A percentile compares a stretch with the other conserved stretches of the same genome.
phyloP scores from a whole-genome alignment of 1,140 invertebrate genomes.

The Drosophila triauraria region DNA sequence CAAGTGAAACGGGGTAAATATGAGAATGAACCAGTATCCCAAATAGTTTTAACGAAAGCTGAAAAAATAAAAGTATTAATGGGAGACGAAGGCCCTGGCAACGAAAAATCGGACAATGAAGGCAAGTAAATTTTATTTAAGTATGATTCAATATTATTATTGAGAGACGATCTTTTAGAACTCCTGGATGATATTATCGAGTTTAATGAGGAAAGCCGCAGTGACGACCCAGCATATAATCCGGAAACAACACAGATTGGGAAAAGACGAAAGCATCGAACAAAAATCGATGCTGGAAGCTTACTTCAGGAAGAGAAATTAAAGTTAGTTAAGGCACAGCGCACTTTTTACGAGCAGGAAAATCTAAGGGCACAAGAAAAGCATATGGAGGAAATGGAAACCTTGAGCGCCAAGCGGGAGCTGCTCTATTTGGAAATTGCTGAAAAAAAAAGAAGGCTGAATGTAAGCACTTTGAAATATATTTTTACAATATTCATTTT shows the following conservation, averaged over 20 bases:
- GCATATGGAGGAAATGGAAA: conserved; percentile 19
- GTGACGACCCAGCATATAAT: neutral
- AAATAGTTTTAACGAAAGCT: neutral
- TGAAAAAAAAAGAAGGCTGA: conserved; percentile 10
- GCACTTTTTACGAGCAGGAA: conserved; percentile 17
- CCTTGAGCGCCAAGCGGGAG: conserved; percentile 6
- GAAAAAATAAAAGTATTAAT: conserved; percentile 2
- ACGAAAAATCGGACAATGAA: neutral
- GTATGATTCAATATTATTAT: neutral
- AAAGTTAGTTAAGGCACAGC: conserved; percentile 6
- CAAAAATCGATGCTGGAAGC: neutral
- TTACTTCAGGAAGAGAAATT: conserved; percentile 11
- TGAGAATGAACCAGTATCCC: neutral
- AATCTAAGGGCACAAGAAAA: conserved; percentile 20
- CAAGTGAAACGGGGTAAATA: neutral
- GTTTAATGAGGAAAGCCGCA: neutral
- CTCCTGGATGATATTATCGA: neutral
- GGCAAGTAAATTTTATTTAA: neutral
- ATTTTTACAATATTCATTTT: neutral
- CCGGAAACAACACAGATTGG: neutral
- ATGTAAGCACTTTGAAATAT: neutral
- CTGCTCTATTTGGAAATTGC: conserved; percentile 14
- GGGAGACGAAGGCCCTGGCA: neutral
- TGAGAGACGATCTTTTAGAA: neutral
- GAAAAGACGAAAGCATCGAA: neutral